Base-by-base conservation (phyloP, 2,888 invertebrate genomes). In the Eupithecia subfuscata region DNA sequence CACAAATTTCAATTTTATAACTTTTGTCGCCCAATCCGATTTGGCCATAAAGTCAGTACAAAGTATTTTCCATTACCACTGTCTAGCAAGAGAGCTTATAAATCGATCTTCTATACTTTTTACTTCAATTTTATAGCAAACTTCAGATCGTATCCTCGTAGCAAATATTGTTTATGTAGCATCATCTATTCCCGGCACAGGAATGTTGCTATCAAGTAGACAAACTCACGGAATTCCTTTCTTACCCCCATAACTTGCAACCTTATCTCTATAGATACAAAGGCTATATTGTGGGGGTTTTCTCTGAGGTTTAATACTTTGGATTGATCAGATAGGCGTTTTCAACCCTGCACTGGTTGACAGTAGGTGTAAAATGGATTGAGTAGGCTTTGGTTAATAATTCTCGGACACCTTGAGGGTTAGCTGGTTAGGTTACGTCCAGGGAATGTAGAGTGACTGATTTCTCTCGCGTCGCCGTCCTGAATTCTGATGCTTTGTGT, bases 371-470 rank as follows among this genome's bases (percentile, higher is more conserved):
- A 56, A 73, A 77, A 74, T 81, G 14, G 74, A 22, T 45, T 78
- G 73, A 56, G 8, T 25, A 48, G 34, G 25, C 75, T 71, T 60
- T 84, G 81, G 86, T 87, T 85, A 87, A 87, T 88, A 88, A 87
- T 87, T 87, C 86, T 82, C 75, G 80, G 86, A 82, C 82, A 83
- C 84, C 84, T 82, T 80, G 79, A 78, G 85, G 83, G 85, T 86
- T 85, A 87, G 87, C 84, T 85, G 86, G 87, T 86, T 86, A 87
- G 79, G 84, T 81, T 83, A 81, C 85, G 84, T 83, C 80, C 77
- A 83, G 87, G 82, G 87, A 84, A 81, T 84, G 82, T 81, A 77
- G 82, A 85, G 85, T 86, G 87, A 86, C 86, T 85, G 87, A 87
- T 87, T 85, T 87, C 84, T 85, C 85, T 85, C 82, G 83, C 77